Evolutionary conservation across 2,888 invertebrate genomes (phyloP).

Genomic region (Lymantria monacha): DNA sequence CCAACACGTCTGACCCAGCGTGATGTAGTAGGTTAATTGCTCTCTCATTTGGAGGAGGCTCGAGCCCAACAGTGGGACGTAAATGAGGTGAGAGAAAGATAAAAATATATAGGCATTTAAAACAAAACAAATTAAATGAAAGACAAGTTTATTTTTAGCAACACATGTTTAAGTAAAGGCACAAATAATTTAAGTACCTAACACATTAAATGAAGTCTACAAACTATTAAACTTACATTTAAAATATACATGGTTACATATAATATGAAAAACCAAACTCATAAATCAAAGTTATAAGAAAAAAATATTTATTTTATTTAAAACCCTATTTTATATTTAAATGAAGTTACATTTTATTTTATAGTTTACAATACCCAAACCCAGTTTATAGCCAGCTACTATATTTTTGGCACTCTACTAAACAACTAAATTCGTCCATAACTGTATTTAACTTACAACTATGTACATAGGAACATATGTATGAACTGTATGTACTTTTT

Average conservation of each 20-base stretch:
- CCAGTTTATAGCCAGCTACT: conserved; percentile 52
- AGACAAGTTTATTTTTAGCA: conserved; percentile 29
- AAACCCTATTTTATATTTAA: conserved; percentile 17
- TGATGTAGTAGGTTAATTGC: too few relatives aligned
- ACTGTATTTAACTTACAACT: conserved; percentile 39
- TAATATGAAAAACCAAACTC: conserved; percentile 26
- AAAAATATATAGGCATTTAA: background rate
- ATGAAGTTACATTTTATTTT: conserved; percentile 19
- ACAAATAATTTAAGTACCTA: conserved; percentile 71
- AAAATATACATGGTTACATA: conserved; percentile 34
- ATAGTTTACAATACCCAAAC: conserved; percentile 41
- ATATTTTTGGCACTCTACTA: conserved; percentile 70
- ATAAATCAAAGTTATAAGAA: conserved; percentile 10
- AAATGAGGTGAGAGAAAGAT: too few relatives aligned
- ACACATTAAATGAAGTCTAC: conserved; percentile 31
- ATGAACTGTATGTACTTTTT: conserved; percentile 44
- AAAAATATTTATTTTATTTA: conserved; percentile 13
- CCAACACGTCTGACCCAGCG: too few relatives aligned
- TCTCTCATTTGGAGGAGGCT: too few relatives aligned
- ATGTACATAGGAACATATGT: conserved; percentile 69
- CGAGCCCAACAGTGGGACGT: too few relatives aligned
- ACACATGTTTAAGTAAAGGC: conserved; percentile 52
- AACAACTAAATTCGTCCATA: conserved; percentile 55
- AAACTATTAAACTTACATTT: conserved; percentile 29
- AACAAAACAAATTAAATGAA: conserved; percentile 35